Evolutionary conservation across 2,113 vertebrate species (phyloP), one percentile per base, ranked within the genome.

Genomic region (Mastomys natalensis): DNA sequence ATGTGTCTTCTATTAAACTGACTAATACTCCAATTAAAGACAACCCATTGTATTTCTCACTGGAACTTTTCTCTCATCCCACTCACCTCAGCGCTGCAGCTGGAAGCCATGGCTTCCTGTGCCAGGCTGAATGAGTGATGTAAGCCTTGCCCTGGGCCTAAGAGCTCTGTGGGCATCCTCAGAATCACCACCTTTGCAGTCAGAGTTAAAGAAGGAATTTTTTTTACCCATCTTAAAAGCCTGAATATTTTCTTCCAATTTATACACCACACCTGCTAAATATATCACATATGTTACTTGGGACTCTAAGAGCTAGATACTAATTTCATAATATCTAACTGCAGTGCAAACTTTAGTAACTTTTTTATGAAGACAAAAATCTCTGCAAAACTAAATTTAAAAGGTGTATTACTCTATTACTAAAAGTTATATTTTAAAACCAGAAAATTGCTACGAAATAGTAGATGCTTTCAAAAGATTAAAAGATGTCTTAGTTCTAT

Each of bases 351-450:
- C 12, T 68, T 93, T 58, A 94, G 68, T 9, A 64, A 48, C 10
- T 73, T 90, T 34, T 90, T 80, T 88, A 68, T 89, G 78, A 95
- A 92, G 60, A 80, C 40, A 87, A 92, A 90, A 90, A 89, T 70
- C n/a, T 81, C 45, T 58, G 8, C 45, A 89, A 93, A 90, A 37
- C 70, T 72, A n/a, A 93, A 86, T 89, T 89, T 93, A 74, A 94
- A 97, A 97, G 10, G 51, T 40, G 82, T 94, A 94, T 72, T 29
- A 88, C 88, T 86, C 15, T 31, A 87, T 34, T 45, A 84, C 34
- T 89, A 82, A 87, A n/a, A 89, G 81, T 97, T 92, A 45, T 48
- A 94, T 89, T 89, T 94, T 73, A 87, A 66, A 91, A 81, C 13
- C 53, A 89, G 51, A 60, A 89, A 89, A n/a, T 78, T 62, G 40